Evolutionary conservation across 1,140 invertebrate species (phyloP).

Genomic region (Bathynomus jamesi): DNA sequence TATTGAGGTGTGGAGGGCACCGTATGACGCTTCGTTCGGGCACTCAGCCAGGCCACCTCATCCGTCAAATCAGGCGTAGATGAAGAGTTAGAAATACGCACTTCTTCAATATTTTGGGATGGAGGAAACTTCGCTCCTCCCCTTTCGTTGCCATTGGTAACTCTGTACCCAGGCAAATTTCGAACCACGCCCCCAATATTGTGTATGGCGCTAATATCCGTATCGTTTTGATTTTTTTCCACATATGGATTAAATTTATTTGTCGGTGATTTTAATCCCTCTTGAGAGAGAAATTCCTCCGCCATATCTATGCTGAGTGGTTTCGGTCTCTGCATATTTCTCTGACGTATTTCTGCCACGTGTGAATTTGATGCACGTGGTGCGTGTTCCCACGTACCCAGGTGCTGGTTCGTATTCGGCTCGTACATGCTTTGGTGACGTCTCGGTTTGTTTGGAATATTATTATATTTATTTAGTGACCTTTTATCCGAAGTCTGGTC

Average conservation of each 20-base stretch:
- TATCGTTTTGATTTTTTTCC: constrained; percentile 2
- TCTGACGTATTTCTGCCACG: background rate
- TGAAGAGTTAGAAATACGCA: background rate
- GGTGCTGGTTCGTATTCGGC: background rate
- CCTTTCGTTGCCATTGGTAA: background rate
- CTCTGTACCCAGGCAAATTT: background rate
- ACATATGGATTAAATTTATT: background rate
- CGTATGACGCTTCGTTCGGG: background rate
- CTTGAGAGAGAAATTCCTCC: constrained; percentile 24
- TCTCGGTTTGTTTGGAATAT: background rate
- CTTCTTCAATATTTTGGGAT: background rate
- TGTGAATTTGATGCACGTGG: background rate
- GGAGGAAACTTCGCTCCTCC: background rate
- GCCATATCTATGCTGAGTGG: constrained; percentile 24
- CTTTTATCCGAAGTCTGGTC: too few species aligned
- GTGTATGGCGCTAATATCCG: background rate
- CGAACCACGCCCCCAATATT: too few species aligned
- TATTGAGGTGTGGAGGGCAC: background rate
- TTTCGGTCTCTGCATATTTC: constrained; percentile 12
- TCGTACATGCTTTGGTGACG: constrained; percentile 22
- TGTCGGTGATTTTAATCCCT: constrained; percentile 15
- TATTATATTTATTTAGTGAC: background rate
- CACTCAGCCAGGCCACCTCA: background rate
- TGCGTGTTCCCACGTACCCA: background rate
- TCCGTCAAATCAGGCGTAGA: background rate